Evolutionary conservation across 2,797 vertebrate species (phyloP).

Genomic region (Anguilla marmorata): DNA sequence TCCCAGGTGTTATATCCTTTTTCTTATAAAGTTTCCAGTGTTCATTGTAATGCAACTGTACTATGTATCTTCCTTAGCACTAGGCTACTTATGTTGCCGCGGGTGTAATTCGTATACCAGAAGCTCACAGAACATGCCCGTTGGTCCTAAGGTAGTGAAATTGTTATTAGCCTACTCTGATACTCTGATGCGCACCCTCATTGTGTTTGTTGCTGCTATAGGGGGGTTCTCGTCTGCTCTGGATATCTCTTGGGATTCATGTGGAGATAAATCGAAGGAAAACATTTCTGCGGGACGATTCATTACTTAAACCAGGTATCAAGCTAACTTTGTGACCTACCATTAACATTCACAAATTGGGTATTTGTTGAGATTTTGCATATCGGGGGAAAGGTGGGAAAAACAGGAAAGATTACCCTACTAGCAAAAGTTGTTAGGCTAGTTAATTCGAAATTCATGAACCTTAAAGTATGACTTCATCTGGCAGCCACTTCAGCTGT

Average conservation of each 20-base stretch:
- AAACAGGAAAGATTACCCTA: not conserved
- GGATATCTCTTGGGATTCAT: slow-evolving; percentile 50
- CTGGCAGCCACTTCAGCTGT: too few species aligned
- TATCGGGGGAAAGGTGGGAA: not conserved
- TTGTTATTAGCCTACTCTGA: not conserved
- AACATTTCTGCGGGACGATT: slow-evolving; percentile 59
- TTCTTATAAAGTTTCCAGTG: not conserved
- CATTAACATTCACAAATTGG: not conserved
- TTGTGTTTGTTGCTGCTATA: slow-evolving; percentile 40
- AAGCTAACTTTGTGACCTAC: not conserved
- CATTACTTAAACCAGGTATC: slow-evolving; percentile 72
- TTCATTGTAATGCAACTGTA: not conserved
- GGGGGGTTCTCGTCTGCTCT: slow-evolving; percentile 59
- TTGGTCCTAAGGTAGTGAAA: not conserved
- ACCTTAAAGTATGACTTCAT: not conserved
- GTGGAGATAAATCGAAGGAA: slow-evolving; percentile 62
- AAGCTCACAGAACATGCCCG: not conserved
- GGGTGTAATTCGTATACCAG: not conserved
- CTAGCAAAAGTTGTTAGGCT: not conserved
- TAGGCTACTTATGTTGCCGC: not conserved
- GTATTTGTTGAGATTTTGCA: not conserved
- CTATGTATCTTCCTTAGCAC: too few species aligned
- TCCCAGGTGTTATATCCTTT: not conserved
- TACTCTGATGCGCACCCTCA: slow-evolving; percentile 54
- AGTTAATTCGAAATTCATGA: not conserved